phyloP scores from a whole-genome alignment of 1,140 invertebrate genomes.

The Kradibia gibbosae region DNA sequence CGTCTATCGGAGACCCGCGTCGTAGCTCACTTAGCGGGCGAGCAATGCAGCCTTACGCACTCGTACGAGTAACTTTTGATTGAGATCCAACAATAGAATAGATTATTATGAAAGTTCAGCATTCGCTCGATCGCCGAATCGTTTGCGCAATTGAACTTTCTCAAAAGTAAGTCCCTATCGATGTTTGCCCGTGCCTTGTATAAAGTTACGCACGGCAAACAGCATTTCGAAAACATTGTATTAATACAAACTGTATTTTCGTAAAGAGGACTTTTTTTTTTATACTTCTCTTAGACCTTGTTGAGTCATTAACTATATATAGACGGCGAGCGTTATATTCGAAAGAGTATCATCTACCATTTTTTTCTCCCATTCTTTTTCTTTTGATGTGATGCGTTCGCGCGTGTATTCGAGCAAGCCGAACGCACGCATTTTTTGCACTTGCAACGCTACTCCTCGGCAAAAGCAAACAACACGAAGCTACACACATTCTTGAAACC shows the following conservation, averaged over 20 bases:
- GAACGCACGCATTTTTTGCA: background rate
- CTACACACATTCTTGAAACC: background rate
- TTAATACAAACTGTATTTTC: background rate
- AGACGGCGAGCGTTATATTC: background rate
- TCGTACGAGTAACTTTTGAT: background rate
- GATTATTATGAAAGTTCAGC: conserved; percentile 1
- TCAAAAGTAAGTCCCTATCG: background rate
- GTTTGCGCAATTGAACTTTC: background rate
- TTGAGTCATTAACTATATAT: background rate
- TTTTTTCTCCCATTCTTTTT: background rate
- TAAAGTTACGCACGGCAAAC: background rate
- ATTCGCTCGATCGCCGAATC: background rate
- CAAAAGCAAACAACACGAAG: background rate
- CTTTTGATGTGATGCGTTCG: background rate
- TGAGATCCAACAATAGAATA: background rate
- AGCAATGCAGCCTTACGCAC: background rate
- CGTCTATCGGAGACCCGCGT: too few relatives aligned
- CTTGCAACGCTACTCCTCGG: background rate
- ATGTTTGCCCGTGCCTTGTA: background rate
- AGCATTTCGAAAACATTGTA: background rate
- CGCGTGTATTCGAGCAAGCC: background rate
- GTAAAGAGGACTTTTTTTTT: background rate
- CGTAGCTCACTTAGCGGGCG: too few relatives aligned
- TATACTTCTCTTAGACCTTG: background rate
- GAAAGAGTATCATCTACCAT: background rate